Base-by-base conservation (phyloP, 2,113 vertebrate genomes). In the Ursus arctos region DNA sequence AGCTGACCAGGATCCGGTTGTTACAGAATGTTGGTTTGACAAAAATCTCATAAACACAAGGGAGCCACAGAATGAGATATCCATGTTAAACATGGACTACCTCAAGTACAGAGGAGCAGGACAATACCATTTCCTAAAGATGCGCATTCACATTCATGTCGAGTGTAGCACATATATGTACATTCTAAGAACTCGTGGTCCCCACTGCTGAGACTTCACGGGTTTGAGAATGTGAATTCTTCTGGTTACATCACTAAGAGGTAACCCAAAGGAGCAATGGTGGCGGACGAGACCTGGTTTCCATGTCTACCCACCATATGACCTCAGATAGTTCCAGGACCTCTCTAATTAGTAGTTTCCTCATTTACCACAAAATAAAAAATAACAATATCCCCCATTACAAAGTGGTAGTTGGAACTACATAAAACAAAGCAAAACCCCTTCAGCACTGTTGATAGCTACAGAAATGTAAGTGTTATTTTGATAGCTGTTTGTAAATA, bases 41-140 rank as follows among this genome's bases (percentile, higher is more conserved):
- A 80, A 96, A 91, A 85, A 81, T 22, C 51, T 65, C 65, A 79
- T 43, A 72, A 80, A 91, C n/a, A 79, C 12, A 85, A 51, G 57
- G 33, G 89, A 92, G 36, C 14, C 85, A 83, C 72, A 72, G 83
- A 67, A 72, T 28, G 55, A 79, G 79, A 72, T 19, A 43, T 43
- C 33, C 6, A 12, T 57, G 49, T 67, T 67, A 88, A 59, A 91
- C n/a, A 69, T 3, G 11, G 12, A 40, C 24, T 21, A n/a, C 31
- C 21, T 88, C 84, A 76, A 74, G 2, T 13, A 24, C 2, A 71
- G 40, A 47, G 0, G 31, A 77, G 88, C 6, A 59, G 24, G 33
- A 82, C 18, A 77, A 5, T 13, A 72, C 12, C 28, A 82, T 12
- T 90, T n/a, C 59, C 85, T 76, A 49, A 88, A 59, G 33, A 4